Percentiles rank a stretch among this genome's conserved stretches.
phyloP scores from a whole-genome alignment of 2,113 vertebrate species.

The Galemys pyrenaicus region DNA sequence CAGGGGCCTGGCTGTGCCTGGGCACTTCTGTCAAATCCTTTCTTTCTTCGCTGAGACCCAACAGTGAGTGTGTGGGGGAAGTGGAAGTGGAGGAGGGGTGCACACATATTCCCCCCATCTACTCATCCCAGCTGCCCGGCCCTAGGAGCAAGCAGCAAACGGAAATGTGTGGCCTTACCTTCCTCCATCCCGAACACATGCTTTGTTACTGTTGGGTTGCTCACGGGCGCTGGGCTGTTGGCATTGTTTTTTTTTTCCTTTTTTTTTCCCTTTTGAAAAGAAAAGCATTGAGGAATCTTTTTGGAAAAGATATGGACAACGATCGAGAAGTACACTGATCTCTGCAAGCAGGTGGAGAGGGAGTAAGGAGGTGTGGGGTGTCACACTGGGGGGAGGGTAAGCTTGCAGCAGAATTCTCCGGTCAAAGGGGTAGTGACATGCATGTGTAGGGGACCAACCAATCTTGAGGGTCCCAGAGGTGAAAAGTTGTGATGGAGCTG shows the following conservation, averaged over 20 bases:
- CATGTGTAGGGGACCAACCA: background rate
- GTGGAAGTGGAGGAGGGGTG: background rate
- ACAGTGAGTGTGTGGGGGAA: background rate
- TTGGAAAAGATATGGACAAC: slow-evolving; percentile 73
- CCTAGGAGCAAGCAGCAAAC: slow-evolving; percentile 71
- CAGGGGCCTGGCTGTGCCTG: background rate
- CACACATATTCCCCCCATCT: background rate
- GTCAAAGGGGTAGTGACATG: slow-evolving; percentile 55
- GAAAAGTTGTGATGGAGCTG: background rate
- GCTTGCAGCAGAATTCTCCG: slow-evolving; percentile 7
- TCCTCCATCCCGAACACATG: slow-evolving; percentile 78
- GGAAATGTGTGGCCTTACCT: slow-evolving; percentile 78
- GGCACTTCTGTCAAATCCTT: background rate
- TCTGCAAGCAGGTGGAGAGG: slow-evolving; percentile 68
- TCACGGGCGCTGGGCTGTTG: slow-evolving; percentile 81
- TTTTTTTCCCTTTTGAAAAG: slow-evolving; percentile 83
- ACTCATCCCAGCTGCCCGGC: slow-evolving; percentile 63
- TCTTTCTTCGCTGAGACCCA: background rate
- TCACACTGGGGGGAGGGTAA: slow-evolving; percentile 9
- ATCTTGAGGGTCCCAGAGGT: background rate
- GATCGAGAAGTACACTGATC: slow-evolving; percentile 69
- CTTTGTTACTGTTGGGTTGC: slow-evolving; percentile 81
- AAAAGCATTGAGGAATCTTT: slow-evolving; percentile 82
- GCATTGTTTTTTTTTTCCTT: slow-evolving; percentile 83
- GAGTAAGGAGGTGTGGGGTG: slow-evolving; percentile 16